Evolutionary conservation across 2,888 invertebrate genomes (phyloP), one percentile per base, ranked within the genome.

Genomic region (Apoderus coryli): DNA sequence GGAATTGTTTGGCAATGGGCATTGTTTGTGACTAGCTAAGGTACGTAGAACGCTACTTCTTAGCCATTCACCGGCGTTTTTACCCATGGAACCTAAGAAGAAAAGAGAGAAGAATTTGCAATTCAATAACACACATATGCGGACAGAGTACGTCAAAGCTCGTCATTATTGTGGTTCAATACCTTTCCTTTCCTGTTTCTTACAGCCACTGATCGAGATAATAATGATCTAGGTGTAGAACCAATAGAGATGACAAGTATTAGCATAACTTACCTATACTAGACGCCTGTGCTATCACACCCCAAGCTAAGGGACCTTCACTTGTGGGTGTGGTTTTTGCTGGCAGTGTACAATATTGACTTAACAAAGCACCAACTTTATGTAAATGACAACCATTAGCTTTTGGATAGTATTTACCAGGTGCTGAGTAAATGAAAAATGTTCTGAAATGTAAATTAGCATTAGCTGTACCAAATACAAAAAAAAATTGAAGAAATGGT

Each of bases 251-350:
- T 10, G 7, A 10, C 25, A 10, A 24, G 25, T 24, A 24, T 7
- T 9, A 67, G 37, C 6, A 19, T 12, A 6, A 7, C 27, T 27
- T 79, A 13, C 93, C 95, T 22, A 95, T 76, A 41, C 90, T 92
- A 15, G 90, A 92, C 32, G 86, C 80, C 58, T 95, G 93, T 1
- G 80, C 80, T 3, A 89, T 54, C 0, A 92, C 61, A 0, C 53
- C 52, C 58, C 58, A 58, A 3, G 54, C 44, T 7, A 52, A 32
- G 6, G 57, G 54, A 2, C 55, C 56, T 47, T 56, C 57, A 37
- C 48, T 50, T 36, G 53, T 37, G 2, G 54, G 47, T 4, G 48
- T 47, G 3, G 52, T 52, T 46, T 56, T 56, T 4, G 35, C 38
- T 14, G 53, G 60, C 38, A 63, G 46, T 22, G 51, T 53, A 16